Conservation (phyloP, 1,140 invertebrate genomes). For the Drepana arcuata region DNA sequence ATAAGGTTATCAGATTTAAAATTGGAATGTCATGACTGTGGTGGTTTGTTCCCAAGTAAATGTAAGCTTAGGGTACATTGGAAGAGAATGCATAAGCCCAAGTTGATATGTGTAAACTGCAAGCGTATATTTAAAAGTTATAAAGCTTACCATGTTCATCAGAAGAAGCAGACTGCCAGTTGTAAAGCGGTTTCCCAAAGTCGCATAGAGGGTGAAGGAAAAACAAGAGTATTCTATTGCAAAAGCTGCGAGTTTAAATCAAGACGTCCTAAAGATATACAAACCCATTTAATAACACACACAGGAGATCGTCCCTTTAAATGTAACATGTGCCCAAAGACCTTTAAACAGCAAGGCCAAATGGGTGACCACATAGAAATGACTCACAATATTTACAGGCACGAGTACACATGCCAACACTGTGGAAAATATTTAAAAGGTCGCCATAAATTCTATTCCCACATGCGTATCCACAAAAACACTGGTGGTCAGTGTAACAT, state of each 20-base stretch:
- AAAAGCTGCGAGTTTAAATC: conserved; percentile 38
- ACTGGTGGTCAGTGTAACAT: conserved; percentile 26
- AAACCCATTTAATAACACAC: conserved; percentile 33
- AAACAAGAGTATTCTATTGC: conserved; percentile 35
- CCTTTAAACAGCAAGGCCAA: conserved; percentile 35
- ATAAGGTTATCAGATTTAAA: conserved; percentile 24
- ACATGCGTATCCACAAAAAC: conserved; percentile 30
- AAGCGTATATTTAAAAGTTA: conserved; percentile 41
- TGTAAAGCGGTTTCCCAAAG: conserved; percentile 24
- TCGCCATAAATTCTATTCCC: conserved; percentile 28
- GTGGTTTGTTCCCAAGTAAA: conserved; percentile 42
- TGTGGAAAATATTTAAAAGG: conserved; percentile 43
- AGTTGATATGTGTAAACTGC: conserved; percentile 34
- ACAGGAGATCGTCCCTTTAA: conserved; percentile 34
- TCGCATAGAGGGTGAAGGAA: conserved; percentile 36
- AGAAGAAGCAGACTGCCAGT: conserved; percentile 18
- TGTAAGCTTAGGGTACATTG: conserved; percentile 56
- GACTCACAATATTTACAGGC: conserved; percentile 28
- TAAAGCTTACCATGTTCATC: conserved; percentile 36
- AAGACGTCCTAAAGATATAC: conserved; percentile 31
- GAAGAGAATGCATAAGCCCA: conserved; percentile 37
- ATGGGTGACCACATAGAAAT: conserved; percentile 34
- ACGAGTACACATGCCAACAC: conserved; percentile 37
- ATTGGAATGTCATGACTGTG: conserved; percentile 48
- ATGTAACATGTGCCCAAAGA: conserved; percentile 34